phyloP scores from a whole-genome alignment of 2,888 invertebrate species.

The Hydraecia micacea region DNA sequence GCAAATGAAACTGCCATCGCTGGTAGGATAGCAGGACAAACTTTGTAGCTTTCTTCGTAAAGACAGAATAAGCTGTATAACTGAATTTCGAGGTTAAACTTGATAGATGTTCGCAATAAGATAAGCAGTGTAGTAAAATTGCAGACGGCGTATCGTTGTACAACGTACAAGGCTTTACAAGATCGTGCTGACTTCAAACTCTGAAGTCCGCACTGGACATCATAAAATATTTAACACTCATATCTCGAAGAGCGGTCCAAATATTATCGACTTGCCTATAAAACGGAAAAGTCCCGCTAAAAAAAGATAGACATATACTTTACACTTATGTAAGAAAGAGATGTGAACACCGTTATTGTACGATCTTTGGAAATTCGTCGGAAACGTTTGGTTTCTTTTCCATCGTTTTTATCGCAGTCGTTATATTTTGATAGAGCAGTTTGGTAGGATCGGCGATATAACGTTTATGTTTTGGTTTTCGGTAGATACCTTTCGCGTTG shows the following conservation, averaged over 20 bases:
- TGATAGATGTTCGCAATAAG: slow-evolving; percentile 53
- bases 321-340: slow-evolving; percentile 78
- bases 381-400: slow-evolving; percentile 89
- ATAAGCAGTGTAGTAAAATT: slow-evolving; percentile 62
- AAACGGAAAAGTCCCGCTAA: slow-evolving; percentile 84
- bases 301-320: slow-evolving; percentile 79
- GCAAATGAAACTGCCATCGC: slow-evolving; percentile 1
- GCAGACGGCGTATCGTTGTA: slow-evolving; percentile 51
- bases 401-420: slow-evolving; percentile 89
- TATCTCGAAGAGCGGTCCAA: slow-evolving; percentile 85
- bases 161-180: slow-evolving; percentile 58
- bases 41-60: not conserved
- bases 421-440: slow-evolving; percentile 90
- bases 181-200: slow-evolving; percentile 70
- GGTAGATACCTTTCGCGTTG: slow-evolving; percentile 74
- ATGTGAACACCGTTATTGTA: slow-evolving; percentile 82
- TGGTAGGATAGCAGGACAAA: not conserved
- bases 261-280: slow-evolving; percentile 89
- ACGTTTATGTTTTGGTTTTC: slow-evolving; percentile 89
- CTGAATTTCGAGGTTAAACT: slow-evolving; percentile 43
- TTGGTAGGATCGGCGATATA: slow-evolving; percentile 87
- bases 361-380: slow-evolving; percentile 88
- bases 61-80: slow-evolving; percentile 23
- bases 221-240: slow-evolving; percentile 89
- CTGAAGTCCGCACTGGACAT: slow-evolving; percentile 83